Evolutionary conservation across 2,888 invertebrate genomes (phyloP).

Genomic region (Asteroscopus sphinx): DNA sequence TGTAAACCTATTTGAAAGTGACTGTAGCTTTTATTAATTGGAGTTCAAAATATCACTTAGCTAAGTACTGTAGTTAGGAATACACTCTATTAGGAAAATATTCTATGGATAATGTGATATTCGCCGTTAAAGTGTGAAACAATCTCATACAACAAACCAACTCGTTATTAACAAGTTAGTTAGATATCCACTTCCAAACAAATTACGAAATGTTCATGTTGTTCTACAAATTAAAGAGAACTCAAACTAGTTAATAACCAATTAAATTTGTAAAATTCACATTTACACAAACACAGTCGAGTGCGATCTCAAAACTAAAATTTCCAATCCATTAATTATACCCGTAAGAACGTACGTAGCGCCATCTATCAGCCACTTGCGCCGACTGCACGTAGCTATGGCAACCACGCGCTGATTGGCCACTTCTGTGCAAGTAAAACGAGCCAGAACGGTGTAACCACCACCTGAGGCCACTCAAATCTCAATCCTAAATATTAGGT

Average conservation of each 20-base stretch:
- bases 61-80: too few relatives aligned
- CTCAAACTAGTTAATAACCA: slow-evolving; percentile 24
- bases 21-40: too few relatives aligned
- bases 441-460: slow-evolving; percentile 69
- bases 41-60: too few relatives aligned
- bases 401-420: slow-evolving; percentile 86
- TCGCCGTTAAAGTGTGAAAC: too few relatives aligned
- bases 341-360: slow-evolving; percentile 51
- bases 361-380: slow-evolving; percentile 78
- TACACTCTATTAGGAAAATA: too few relatives aligned
- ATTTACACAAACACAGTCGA: slow-evolving; percentile 2
- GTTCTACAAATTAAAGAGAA: slow-evolving; percentile 3
- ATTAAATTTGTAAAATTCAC: slow-evolving; percentile 21
- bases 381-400: slow-evolving; percentile 76
- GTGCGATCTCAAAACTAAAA: slow-evolving; percentile 39
- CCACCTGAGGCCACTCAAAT: slow-evolving; percentile 65
- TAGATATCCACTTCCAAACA: not conserved
- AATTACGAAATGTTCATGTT: not conserved
- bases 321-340: slow-evolving; percentile 51
- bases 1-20: too few relatives aligned
- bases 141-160: not conserved
- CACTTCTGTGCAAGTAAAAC: slow-evolving; percentile 70
- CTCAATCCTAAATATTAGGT: slow-evolving; percentile 63
- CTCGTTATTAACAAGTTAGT: not conserved
- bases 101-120: too few relatives aligned